These are phyloP conservation scores for Scaptomyza polygonia DNA, from an alignment of 2,888 invertebrate genomes.

Conservation along the genomic window DNA sequence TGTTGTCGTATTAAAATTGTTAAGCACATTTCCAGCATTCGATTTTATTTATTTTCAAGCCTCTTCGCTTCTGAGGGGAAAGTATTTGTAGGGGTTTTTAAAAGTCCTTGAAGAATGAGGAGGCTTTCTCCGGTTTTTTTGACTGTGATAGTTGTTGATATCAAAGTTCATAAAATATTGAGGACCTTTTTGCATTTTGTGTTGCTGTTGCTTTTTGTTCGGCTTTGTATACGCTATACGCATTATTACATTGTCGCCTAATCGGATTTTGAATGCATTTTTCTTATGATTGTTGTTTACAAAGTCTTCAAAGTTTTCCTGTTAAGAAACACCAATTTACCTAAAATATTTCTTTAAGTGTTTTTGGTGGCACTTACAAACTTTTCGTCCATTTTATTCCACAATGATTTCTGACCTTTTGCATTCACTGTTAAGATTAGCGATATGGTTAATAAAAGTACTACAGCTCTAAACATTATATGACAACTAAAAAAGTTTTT, in stretches of 20 bases:
- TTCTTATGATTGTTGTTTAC: neutral
- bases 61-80: constrained; percentile 47
- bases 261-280: constrained; percentile 24
- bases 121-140: neutral
- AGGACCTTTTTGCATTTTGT: neutral
- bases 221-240: constrained; percentile 3
- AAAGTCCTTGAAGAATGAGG: accelerated
- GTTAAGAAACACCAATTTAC: neutral
- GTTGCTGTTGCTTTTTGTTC: neutral
- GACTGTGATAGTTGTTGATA: constrained; percentile 24
- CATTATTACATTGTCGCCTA: constrained; percentile 9
- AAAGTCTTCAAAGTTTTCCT: constrained; percentile 18
- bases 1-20: neutral
- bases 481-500: neutral
- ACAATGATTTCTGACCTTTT: neutral
- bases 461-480: constrained; percentile 16
- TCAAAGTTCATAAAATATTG: constrained; percentile 46
- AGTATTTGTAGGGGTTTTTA: constrained; percentile 12
- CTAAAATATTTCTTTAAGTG: neutral
- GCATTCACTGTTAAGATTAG: neutral
- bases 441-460: neutral
- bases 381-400: neutral
- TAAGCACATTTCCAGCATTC: neutral
- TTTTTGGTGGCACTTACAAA: constrained; percentile 11
- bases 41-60: constrained; percentile 14